Conservation (phyloP, 2,113 vertebrate species). For the Atrichornis clamosus region DNA sequence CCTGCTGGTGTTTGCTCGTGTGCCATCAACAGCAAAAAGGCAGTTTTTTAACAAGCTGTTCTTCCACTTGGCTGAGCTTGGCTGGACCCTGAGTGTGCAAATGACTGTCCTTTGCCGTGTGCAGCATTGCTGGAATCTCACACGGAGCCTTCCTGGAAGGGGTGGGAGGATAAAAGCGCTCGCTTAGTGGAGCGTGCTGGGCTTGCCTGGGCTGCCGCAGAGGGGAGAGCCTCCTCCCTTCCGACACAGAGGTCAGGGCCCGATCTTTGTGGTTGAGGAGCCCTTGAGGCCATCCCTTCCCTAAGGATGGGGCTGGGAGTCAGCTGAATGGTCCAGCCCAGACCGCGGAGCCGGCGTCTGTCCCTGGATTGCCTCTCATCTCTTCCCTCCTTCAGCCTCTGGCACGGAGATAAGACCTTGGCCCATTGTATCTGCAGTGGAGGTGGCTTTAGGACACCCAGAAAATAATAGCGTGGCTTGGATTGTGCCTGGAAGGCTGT, state of each 20-base stretch:
- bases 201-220: not conserved
- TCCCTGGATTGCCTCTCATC: not conserved
- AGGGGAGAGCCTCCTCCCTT: not conserved
- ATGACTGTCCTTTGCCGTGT: fast-evolving
- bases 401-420: not conserved
- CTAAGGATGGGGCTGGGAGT: not conserved
- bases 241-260: not conserved
- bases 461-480: not conserved
- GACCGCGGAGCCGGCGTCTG: fast-evolving
- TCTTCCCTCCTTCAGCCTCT: not conserved
- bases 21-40: not conserved
- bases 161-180: not conserved
- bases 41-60: not conserved
- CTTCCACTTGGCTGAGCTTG: not conserved
- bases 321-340: not conserved
- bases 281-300: not conserved
- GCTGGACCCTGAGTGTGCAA: not conserved
- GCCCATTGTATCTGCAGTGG: not conserved
- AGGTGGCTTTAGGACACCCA: slow-evolving; percentile 14
- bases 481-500: not conserved
- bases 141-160: not conserved
- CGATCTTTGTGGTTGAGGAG: not conserved
- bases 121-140: not conserved
- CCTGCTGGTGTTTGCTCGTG: not conserved
- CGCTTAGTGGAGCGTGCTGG: not conserved